Base-by-base conservation (phyloP, 1,140 invertebrate genomes). In the Batillaria attramentaria region DNA sequence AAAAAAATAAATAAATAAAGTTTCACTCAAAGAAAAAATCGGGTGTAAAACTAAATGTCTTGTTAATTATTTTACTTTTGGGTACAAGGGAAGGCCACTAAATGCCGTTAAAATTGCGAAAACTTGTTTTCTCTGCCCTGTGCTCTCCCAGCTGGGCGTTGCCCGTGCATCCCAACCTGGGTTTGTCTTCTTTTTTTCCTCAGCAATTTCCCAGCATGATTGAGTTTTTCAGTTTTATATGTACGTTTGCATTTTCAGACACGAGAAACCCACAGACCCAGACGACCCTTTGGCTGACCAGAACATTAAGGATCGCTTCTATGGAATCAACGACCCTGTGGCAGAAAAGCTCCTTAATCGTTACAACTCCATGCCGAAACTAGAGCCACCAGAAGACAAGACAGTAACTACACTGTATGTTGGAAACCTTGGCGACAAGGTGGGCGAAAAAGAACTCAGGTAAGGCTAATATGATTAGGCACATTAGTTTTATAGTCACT, bases 241-340 rank as follows among this genome's bases (percentile, higher is more conserved):
- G 46, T 50, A 50, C 24, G 24, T 50, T 50, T 10, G 24, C 46
- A 13, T 50, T 73, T 84, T 31, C 80, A 93, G 99, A 33, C 99
- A 99, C 88, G 99, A 99, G 89, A 99, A 99, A 88, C 99, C 99
- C 2, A 99, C 97, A 31, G 98, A 99, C 92, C 98, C 98, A 0
- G 99, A 99, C 92, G 99, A 99, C 93, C 98, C 99, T 13, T 91
- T 99, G 3, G 97, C 97, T 24, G 97, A 99, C 92, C 99, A 99
- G 89, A 99, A 99, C 89, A 99, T 99, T 76, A 98, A 98, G 90
- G 99, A 99, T 92, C 91, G 95, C 83, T 99, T 99, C 89, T 99
- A 99, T 92, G 99, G 99, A 62, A 95, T 96, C 0, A 99, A 99
- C 92, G 99, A 99, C 93, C 99, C 98, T 1, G 98, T 99, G 5